These are phyloP conservation scores for Proales similis DNA, from an alignment of 1,140 invertebrate genomes.

Conservation along the genomic window DNA sequence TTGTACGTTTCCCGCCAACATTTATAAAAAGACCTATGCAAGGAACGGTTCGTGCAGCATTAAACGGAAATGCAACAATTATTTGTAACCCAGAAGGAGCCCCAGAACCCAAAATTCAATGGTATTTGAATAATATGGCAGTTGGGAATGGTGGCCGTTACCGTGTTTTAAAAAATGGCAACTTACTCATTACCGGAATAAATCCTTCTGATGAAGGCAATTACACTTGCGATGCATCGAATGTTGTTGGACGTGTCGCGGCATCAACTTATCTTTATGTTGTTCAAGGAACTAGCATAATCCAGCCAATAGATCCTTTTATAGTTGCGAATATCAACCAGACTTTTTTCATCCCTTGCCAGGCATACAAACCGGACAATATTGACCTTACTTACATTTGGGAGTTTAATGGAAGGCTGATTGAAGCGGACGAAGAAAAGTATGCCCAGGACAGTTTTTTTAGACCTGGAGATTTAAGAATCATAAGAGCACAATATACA, in stretches of 20 bases:
- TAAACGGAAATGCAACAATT: slow-evolving; percentile 82
- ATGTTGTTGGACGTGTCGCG: slow-evolving; percentile 43
- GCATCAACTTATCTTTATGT: slow-evolving; percentile 34
- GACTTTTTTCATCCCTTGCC: slow-evolving; percentile 30
- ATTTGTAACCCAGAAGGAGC: slow-evolving; percentile 86
- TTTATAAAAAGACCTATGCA: slow-evolving; percentile 82
- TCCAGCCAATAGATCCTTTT: slow-evolving; percentile 10
- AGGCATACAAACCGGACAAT: neutral
- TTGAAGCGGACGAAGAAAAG: neutral
- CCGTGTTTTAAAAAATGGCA: slow-evolving; percentile 42
- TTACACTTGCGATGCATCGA: slow-evolving; percentile 50
- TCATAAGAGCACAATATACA: slow-evolving; percentile 43
- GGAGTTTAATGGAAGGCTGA: slow-evolving; percentile 31
- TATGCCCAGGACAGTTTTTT: slow-evolving; percentile 40
- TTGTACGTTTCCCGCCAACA: slow-evolving; percentile 68
- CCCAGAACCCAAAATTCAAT: slow-evolving; percentile 61
- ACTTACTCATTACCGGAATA: slow-evolving; percentile 45
- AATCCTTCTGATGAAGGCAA: slow-evolving; percentile 44
- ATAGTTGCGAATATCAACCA: slow-evolving; percentile 31
- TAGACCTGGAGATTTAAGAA: slow-evolving; percentile 43
- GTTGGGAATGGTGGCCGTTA: slow-evolving; percentile 16
- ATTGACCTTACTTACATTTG: slow-evolving; percentile 35
- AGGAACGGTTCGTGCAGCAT: slow-evolving; percentile 76
- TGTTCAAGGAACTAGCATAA: slow-evolving; percentile 17
- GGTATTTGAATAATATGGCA: slow-evolving; percentile 29